Conservation (phyloP, 2,113 vertebrate genomes). For the Panurus biarmicus region DNA sequence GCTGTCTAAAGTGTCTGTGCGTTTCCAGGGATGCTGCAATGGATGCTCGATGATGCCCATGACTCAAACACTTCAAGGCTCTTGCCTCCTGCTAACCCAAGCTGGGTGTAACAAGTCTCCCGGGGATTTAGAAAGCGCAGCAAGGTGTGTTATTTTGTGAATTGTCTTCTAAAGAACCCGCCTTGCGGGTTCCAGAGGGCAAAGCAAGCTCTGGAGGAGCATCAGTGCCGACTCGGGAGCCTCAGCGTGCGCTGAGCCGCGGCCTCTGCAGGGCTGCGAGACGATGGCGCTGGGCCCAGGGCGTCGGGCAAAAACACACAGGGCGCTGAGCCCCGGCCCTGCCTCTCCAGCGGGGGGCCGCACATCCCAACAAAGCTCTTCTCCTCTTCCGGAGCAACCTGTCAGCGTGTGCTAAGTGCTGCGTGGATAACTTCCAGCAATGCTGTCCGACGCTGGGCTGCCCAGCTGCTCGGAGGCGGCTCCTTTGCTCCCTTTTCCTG, state of each 20-base stretch:
- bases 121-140: background rate
- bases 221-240: accelerated
- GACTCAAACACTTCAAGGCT: background rate
- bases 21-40: background rate
- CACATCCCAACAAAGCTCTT: background rate
- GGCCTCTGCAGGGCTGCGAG: background rate
- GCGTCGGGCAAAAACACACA: no score
- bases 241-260: accelerated
- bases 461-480: background rate
- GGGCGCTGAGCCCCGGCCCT: background rate
- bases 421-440: accelerated
- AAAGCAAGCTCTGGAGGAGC: background rate
- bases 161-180: background rate
- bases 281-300: background rate
- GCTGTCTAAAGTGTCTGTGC: no score
- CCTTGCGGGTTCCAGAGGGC: background rate
- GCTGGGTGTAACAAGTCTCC: background rate
- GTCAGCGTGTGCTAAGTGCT: background rate
- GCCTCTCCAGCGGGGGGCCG: background rate
- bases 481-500: background rate
- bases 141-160: background rate
- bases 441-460: background rate
- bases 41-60: background rate
- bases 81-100: background rate
- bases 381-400: background rate